These are phyloP conservation scores for Jacana jacana DNA, from an alignment of 2,113 vertebrate species.

Conservation along the genomic window DNA sequence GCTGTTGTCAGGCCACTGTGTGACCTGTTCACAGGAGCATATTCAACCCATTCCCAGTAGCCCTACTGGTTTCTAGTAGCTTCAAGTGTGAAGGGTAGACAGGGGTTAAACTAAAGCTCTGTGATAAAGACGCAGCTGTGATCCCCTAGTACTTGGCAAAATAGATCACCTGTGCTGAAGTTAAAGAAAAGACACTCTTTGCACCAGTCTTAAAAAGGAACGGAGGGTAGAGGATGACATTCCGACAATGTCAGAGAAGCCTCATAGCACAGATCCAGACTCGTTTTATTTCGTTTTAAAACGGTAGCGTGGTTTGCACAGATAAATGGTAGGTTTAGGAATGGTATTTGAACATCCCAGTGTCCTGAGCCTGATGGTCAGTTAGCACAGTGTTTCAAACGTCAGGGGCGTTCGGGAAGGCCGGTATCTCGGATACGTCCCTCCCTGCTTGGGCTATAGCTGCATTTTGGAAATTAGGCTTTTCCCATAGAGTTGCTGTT, in stretches of 20 bases:
- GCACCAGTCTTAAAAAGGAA: background rate
- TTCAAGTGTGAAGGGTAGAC: background rate
- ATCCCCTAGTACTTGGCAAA: background rate
- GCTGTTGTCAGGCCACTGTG: background rate
- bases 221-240: background rate
- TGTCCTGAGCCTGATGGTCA: no score
- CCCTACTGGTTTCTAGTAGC: background rate
- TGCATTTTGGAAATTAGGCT: background rate
- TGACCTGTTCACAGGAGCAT: background rate
- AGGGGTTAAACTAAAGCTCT: background rate
- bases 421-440: rapidly evolving
- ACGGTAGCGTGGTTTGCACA: background rate
- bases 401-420: background rate
- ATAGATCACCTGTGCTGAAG: background rate
- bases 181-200: background rate
- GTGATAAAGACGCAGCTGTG: background rate
- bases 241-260: background rate
- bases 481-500: background rate
- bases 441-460: background rate
- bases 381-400: rapidly evolving
- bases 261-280: background rate
- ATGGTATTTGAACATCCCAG: background rate
- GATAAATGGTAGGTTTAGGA: background rate
- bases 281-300: background rate
- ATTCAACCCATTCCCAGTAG: background rate